phyloP scores from a whole-genome alignment of 1,140 invertebrate genomes.

The Drosophila albomicans region DNA sequence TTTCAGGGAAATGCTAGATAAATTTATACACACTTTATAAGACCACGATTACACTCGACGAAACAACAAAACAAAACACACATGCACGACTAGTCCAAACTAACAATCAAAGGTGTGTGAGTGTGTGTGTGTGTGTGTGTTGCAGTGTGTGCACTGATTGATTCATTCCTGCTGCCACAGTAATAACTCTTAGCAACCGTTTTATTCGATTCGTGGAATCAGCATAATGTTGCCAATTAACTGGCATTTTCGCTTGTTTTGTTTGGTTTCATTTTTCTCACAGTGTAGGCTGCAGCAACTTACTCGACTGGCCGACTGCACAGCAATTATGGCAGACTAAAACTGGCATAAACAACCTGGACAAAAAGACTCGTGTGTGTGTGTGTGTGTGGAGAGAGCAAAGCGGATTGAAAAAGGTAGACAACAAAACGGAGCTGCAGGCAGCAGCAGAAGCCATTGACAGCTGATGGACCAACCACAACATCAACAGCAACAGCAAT shows the following conservation, averaged over 20 bases:
- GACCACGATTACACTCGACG: constrained; percentile 22
- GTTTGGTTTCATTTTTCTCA: constrained; percentile 12
- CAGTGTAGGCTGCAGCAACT: constrained; percentile 37
- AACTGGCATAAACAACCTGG: constrained; percentile 51
- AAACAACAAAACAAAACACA: constrained; percentile 2
- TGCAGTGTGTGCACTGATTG: background rate
- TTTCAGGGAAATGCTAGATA: constrained; percentile 13
- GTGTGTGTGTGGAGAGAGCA: constrained; percentile 9
- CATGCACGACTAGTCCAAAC: background rate
- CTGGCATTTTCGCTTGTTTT: background rate
- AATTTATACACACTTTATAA: constrained; percentile 18
- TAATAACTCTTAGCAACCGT: constrained; percentile 3
- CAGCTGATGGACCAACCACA: constrained; percentile 60
- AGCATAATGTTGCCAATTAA: constrained; percentile 25
- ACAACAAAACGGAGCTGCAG: constrained; percentile 37
- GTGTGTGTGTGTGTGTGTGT: too few relatives aligned
- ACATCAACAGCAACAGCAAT: constrained; percentile 24
- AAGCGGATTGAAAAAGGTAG: constrained; percentile 33
- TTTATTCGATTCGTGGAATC: constrained; percentile 24
- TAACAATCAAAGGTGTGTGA: too few relatives aligned
- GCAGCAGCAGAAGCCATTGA: constrained; percentile 57
- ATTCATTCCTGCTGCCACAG: background rate
- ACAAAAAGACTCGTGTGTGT: constrained; percentile 26
- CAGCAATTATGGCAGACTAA: constrained; percentile 54
- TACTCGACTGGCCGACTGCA: constrained; percentile 36